Evolutionary conservation across 2,797 vertebrate genomes (phyloP).

Genomic region (Amniataba percoides): DNA sequence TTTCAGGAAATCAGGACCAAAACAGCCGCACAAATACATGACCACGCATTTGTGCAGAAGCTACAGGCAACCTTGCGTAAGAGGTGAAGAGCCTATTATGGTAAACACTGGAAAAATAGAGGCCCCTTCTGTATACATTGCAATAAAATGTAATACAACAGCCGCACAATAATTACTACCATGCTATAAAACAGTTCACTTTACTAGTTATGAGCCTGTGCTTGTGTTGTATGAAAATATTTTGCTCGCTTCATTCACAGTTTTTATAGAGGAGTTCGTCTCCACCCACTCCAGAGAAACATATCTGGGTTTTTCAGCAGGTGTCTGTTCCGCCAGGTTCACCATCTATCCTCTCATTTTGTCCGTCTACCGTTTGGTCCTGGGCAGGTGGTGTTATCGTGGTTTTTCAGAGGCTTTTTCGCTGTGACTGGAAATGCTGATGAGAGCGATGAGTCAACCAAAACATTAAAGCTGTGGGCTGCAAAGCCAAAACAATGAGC

Average conservation of each 20-base stretch:
- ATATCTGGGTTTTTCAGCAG: neutral
- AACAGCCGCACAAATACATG: slow-evolving; percentile 36
- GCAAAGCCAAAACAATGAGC: slow-evolving; percentile 11
- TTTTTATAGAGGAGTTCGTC: too few relatives aligned
- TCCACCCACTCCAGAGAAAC: neutral
- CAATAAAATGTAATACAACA: slow-evolving; percentile 3
- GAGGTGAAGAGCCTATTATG: neutral
- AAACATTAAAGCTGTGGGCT: neutral
- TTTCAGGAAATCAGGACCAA: slow-evolving; percentile 48
- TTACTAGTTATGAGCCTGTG: neutral
- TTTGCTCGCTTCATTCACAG: too few relatives aligned
- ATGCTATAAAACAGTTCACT: neutral
- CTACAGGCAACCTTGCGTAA: neutral
- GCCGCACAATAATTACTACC: neutral
- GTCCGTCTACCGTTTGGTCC: neutral
- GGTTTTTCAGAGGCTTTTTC: neutral
- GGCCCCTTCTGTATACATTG: neutral
- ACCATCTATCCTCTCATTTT: neutral
- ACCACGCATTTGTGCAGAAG: neutral
- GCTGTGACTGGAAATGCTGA: neutral
- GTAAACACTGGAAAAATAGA: neutral
- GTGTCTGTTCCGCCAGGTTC: neutral
- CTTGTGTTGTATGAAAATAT: slow-evolving; percentile 1
- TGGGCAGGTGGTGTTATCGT: too few relatives aligned
- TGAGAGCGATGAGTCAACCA: neutral